These are phyloP conservation scores for Orthonyx spaldingii DNA, from an alignment of 2,113 vertebrate genomes.

Conservation along the genomic window DNA sequence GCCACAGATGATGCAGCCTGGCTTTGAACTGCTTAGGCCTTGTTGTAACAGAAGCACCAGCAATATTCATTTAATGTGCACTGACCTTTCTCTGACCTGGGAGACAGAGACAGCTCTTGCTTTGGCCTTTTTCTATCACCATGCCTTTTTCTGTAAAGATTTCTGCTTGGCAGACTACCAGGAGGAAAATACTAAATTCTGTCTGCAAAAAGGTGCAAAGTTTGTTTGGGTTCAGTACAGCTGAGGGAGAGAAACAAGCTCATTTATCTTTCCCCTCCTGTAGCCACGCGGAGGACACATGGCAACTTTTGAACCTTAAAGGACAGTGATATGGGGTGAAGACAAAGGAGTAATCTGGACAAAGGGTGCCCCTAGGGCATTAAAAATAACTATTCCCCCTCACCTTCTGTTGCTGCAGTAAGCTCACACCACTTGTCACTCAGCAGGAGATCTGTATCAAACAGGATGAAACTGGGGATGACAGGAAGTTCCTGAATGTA, in stretches of 20 bases:
- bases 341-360: background rate
- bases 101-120: background rate
- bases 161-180: background rate
- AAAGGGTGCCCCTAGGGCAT: background rate
- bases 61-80: slow-evolving; percentile 18
- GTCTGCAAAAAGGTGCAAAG: background rate
- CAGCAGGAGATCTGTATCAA: background rate
- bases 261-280: background rate
- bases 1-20: slow-evolving; percentile 41
- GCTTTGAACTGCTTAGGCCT: slow-evolving; percentile 45
- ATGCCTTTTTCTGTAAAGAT: background rate
- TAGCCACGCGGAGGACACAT: background rate
- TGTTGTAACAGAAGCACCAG: slow-evolving; percentile 7
- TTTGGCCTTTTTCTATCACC: background rate
- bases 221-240: background rate
- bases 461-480: background rate
- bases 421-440: background rate
- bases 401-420: background rate
- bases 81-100: slow-evolving; percentile 40
- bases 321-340: background rate
- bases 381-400: background rate
- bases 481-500: background rate
- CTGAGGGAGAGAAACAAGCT: background rate
- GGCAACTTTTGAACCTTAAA: background rate
- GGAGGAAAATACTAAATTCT: background rate